Evolutionary conservation across 2,113 vertebrate species (phyloP).

Genomic region (Hipposideros armiger): DNA sequence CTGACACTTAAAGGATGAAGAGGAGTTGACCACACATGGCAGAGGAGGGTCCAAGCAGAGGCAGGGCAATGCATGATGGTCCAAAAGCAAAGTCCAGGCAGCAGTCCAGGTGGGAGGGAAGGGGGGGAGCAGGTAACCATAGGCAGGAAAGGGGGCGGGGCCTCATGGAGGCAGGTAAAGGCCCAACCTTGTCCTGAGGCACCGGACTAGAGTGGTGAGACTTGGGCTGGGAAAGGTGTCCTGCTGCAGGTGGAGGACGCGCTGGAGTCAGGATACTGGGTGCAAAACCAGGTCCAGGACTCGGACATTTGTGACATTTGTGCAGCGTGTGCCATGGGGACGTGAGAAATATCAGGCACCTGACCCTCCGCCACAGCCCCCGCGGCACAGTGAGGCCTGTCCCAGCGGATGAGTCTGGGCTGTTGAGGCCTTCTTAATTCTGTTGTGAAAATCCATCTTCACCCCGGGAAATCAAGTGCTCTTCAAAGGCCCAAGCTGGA

Average conservation of each 20-base stretch:
- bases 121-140: not conserved
- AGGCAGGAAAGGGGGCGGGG: not conserved
- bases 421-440: not conserved
- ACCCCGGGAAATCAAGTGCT: not conserved
- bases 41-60: not conserved
- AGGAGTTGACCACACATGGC: not conserved
- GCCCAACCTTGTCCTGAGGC: no score
- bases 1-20: not conserved
- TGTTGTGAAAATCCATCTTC: constrained; percentile 46
- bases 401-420: not conserved
- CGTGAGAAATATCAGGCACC: not conserved
- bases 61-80: no score
- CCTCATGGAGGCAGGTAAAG: not conserved
- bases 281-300: not conserved
- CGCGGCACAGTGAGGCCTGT: not conserved
- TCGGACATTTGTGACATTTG: fast-evolving
- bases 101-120: not conserved
- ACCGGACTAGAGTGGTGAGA: not conserved
- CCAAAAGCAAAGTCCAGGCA: no score
- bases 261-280: fast-evolving
- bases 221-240: not conserved
- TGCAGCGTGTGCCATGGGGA: not conserved
- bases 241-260: not conserved
- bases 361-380: not conserved
- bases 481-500: constrained; percentile 51